Conservation (phyloP, 53 echinoderm and acorn worm species). For the Arbacia lixula region DNA sequence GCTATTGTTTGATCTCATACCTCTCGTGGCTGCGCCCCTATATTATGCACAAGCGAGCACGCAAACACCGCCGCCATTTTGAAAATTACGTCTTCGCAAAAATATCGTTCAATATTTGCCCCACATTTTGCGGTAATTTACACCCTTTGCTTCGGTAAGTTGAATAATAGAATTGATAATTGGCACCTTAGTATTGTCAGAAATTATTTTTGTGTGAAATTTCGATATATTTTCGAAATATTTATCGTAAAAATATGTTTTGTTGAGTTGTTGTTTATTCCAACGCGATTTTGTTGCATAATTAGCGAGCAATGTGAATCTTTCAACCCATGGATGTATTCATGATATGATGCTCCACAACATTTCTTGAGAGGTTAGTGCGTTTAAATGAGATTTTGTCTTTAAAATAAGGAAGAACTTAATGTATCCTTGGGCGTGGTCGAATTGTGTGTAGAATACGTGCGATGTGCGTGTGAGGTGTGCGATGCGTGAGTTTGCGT, state of each 20-base stretch:
- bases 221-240: not conserved
- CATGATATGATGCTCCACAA: too few species aligned
- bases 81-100: conserved; percentile 68
- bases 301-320: too few species aligned
- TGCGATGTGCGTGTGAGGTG: conserved; percentile 5
- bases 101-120: conserved; percentile 49
- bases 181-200: not conserved
- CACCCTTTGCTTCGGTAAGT: conserved; percentile 55
- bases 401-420: too few species aligned
- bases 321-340: too few species aligned
- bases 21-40: conserved; percentile 71
- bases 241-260: not conserved
- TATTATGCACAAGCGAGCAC: conserved; percentile 99
- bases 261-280: not conserved
- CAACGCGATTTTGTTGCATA: not conserved
- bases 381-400: too few species aligned
- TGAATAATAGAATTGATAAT: not conserved
- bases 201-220: not conserved
- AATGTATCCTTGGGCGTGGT: conserved; percentile 38
- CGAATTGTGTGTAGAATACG: conserved; percentile 2
- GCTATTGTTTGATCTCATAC: conserved; percentile 88
- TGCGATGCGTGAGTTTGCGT: conserved; percentile 44
- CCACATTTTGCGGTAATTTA: conserved; percentile 53
- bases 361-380: too few species aligned
- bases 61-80: conserved; percentile 99